Evolutionary conservation across 2,797 vertebrate species (phyloP).

Genomic region (Phoxinus dragarum): DNA sequence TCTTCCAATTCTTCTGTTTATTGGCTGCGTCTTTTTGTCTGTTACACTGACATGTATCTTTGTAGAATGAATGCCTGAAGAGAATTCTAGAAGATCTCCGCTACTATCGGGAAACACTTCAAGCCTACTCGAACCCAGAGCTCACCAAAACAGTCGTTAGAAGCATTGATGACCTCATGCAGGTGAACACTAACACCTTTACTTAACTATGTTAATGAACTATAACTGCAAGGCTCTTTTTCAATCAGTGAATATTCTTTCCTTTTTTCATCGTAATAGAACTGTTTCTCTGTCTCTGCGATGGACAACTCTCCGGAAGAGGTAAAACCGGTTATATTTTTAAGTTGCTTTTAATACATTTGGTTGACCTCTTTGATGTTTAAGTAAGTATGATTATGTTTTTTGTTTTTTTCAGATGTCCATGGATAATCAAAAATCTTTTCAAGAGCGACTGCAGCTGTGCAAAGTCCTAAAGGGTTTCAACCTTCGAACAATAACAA

Average conservation of each 20-base stretch:
- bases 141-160: slow-evolving; percentile 56
- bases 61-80: slow-evolving; percentile 70
- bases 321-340: slow-evolving; percentile 19
- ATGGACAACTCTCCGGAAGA: background rate
- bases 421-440: slow-evolving; percentile 54
- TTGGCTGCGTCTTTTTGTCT: background rate
- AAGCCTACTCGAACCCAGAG: slow-evolving; percentile 58
- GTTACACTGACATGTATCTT: background rate
- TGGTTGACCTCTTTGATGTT: background rate
- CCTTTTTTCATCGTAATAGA: slow-evolving; percentile 64
- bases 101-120: slow-evolving; percentile 67
- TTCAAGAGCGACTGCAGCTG: slow-evolving; percentile 68
- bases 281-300: slow-evolving; percentile 64
- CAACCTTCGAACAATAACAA: slow-evolving; percentile 72
- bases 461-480: slow-evolving; percentile 79
- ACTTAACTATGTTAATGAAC: background rate
- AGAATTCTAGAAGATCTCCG: slow-evolving; percentile 72
- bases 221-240: background rate
- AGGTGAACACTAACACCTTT: slow-evolving; percentile 63
- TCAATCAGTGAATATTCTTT: slow-evolving; percentile 5
- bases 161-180: slow-evolving; percentile 68
- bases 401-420: slow-evolving; percentile 35
- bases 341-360: background rate
- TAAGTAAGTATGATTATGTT: background rate
- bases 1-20: background rate